A percentile compares a stretch with the other conserved stretches of the same genome.
These are phyloP conservation scores for Pogonophryne albipinna DNA, from an alignment of 2,797 vertebrate species.

Conservation along the genomic window DNA sequence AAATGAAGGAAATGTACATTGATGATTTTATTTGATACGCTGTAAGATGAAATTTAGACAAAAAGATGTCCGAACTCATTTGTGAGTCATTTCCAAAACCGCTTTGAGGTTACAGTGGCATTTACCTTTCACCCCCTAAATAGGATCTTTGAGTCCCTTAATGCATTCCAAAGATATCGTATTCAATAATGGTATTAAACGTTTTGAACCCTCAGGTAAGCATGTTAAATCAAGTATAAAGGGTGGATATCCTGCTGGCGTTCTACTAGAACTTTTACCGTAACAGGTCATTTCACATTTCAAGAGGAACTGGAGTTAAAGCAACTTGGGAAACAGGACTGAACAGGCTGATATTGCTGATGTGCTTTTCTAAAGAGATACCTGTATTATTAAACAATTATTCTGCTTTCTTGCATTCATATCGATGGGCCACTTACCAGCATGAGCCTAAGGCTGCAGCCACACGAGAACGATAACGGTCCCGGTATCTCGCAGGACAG, in stretches of 20 bases:
- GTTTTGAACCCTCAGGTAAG: background rate
- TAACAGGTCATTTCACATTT: slow-evolving; percentile 37
- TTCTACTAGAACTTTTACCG: slow-evolving; percentile 14
- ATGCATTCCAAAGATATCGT: too few species aligned
- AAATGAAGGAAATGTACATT: background rate
- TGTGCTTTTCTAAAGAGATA: slow-evolving; percentile 35
- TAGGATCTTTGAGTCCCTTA: too few species aligned
- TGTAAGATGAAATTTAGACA: background rate
- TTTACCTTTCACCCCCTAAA: too few species aligned
- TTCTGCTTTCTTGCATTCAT: slow-evolving; percentile 8
- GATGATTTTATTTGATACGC: background rate
- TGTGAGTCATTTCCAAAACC: too few species aligned
- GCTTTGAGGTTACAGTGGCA: too few species aligned
- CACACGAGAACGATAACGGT: too few species aligned
- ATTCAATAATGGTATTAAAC: too few species aligned
- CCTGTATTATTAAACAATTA: slow-evolving; percentile 38
- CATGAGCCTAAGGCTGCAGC: background rate
- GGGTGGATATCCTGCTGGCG: background rate
- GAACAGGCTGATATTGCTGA: slow-evolving; percentile 47
- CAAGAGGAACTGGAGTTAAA: slow-evolving; percentile 25
- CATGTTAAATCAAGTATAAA: background rate
- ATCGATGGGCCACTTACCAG: slow-evolving; percentile 39
- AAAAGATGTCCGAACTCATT: background rate
- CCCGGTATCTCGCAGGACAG: too few species aligned
- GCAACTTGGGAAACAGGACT: slow-evolving; percentile 40